Evolutionary conservation across 2,113 vertebrate genomes (phyloP).

Genomic region (Alaudala cheleensis): DNA sequence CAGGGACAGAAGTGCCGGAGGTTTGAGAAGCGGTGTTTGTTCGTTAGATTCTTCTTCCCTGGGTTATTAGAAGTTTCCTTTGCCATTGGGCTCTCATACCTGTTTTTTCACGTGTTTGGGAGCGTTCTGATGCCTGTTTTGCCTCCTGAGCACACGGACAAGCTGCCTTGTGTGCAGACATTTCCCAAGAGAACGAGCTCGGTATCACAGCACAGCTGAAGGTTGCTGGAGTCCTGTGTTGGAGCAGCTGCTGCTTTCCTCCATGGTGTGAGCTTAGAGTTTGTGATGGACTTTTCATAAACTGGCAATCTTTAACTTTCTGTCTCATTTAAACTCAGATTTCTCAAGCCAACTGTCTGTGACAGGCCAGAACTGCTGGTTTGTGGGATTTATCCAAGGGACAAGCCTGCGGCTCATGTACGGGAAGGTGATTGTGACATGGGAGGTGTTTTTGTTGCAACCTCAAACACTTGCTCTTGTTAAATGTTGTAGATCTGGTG

Average conservation of each 20-base stretch:
- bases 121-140: neutral
- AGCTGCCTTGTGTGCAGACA: rapidly evolving
- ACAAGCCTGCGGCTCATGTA: rapidly evolving
- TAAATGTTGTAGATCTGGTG: neutral
- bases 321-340: neutral
- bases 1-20: neutral
- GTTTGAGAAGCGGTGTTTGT: neutral
- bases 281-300: neutral
- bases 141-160: neutral
- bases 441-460: neutral
- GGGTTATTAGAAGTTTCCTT: neutral
- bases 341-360: neutral
- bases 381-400: neutral
- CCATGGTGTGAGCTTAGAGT: neutral
- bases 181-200: neutral
- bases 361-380: neutral
- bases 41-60: neutral
- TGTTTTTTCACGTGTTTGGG: too few relatives aligned
- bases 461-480: neutral
- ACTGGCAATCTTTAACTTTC: neutral
- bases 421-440: neutral
- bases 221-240: neutral
- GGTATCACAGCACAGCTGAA: neutral
- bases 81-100: rapidly evolving
- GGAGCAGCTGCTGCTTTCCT: neutral